Percentiles rank a stretch among this genome's conserved stretches.
Conservation (phyloP, 2,113 vertebrate genomes). For the Dendrocopos noguchii region DNA sequence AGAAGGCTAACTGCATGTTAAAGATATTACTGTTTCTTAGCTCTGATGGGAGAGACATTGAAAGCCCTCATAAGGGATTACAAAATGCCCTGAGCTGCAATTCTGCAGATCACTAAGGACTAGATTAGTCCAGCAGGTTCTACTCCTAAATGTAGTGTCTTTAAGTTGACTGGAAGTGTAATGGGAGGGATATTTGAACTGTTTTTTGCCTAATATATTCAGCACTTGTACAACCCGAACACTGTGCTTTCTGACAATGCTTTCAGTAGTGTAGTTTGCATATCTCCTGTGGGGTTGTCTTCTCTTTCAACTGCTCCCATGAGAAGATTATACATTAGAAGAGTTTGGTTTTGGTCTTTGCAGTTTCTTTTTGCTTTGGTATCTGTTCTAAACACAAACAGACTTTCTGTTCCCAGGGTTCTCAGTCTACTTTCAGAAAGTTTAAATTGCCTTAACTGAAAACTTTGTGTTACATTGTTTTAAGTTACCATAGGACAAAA, state of each 20-base stretch:
- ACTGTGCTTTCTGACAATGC: neutral
- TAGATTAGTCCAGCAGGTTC: neutral
- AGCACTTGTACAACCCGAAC: neutral
- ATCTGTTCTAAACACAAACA: neutral
- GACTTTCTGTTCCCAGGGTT: neutral
- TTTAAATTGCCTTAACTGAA: neutral
- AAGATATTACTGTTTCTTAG: neutral
- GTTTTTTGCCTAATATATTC: neutral
- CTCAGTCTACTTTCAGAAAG: neutral
- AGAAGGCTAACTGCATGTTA: neutral
- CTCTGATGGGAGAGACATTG: neutral
- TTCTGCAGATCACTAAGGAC: neutral
- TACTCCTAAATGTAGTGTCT: neutral
- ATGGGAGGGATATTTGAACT: neutral
- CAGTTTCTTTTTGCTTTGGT: neutral
- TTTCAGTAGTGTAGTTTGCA: neutral
- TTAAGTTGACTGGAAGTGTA: neutral
- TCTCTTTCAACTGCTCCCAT: neutral
- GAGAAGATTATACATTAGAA: neutral
- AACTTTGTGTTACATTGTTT: neutral
- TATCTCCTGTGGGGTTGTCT: neutral
- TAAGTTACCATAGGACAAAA: neutral
- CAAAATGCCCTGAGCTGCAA: neutral
- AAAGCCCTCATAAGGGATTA: neutral
- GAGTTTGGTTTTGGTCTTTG: neutral